Percentiles rank a stretch among this genome's conserved stretches.
Evolutionary conservation across 2,888 invertebrate genomes (phyloP).

Genomic region (Trilocha varians): DNA sequence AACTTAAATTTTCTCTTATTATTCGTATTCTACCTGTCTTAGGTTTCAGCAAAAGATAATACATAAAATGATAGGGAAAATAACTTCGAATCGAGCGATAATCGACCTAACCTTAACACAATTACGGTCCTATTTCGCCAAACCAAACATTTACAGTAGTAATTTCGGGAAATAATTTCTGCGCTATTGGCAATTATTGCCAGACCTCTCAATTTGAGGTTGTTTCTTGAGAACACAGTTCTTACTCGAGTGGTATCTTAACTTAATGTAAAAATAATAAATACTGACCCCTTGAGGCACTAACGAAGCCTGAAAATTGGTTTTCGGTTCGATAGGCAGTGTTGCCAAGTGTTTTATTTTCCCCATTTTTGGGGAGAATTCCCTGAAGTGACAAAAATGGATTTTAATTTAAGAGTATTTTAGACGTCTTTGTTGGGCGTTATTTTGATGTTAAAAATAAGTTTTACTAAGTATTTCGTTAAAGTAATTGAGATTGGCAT

Average conservation of each 20-base stretch:
- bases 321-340: slow-evolving; percentile 18
- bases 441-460: too few species aligned
- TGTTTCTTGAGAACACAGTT: neutral
- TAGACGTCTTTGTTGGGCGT: too few species aligned
- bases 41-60: neutral
- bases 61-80: neutral
- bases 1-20: neutral
- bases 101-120: neutral
- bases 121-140: neutral
- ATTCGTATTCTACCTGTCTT: neutral
- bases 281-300: slow-evolving; percentile 14
- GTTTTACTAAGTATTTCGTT: too few species aligned
- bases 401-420: too few species aligned
- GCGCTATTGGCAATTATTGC: neutral
- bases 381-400: too few species aligned
- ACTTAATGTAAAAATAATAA: slow-evolving; percentile 34
- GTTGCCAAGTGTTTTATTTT: too few species aligned
- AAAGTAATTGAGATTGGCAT: too few species aligned
- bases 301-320: slow-evolving; percentile 33
- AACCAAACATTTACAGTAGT: neutral
- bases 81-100: neutral
- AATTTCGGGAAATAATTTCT: neutral
- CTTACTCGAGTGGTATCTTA: slow-evolving; percentile 7
- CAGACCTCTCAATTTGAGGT: neutral
- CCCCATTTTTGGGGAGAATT: too few species aligned